A percentile compares a stretch with the other conserved stretches of the same genome.
Conservation (phyloP, 30 jellyfish, hydroid and myxozoan species). For the Rhopilema esculentum region DNA sequence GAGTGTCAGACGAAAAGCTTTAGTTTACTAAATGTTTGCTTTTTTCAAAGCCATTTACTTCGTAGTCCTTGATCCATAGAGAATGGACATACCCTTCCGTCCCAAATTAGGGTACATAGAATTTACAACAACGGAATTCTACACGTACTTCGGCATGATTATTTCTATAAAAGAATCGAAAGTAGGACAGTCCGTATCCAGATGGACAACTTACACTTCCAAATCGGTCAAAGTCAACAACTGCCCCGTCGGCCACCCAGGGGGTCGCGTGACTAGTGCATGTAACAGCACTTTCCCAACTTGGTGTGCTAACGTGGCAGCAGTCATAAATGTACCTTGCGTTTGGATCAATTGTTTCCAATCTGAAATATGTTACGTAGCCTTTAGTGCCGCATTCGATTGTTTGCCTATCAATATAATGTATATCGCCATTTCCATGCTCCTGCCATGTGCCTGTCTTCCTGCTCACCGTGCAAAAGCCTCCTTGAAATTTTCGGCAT, state of each 20-base stretch:
- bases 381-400: slow-evolving; percentile 8
- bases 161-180: background rate
- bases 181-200: slow-evolving; percentile 18
- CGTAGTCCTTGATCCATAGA: no score
- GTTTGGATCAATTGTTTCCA: background rate
- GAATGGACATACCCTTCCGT: no score
- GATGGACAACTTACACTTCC: background rate
- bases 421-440: slow-evolving; percentile 6
- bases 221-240: slow-evolving; percentile 12
- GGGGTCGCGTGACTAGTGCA: background rate
- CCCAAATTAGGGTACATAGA: background rate
- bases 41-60: no score
- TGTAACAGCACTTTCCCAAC: background rate
- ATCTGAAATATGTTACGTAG: background rate
- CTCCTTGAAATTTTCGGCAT: background rate
- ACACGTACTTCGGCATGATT: background rate
- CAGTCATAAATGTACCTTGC: background rate
- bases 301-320: background rate
- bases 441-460: background rate
- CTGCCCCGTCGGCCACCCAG: background rate
- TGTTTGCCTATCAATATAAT: slow-evolving; percentile 6
- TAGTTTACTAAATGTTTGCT: no score
- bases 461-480: background rate
- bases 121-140: slow-evolving; percentile 4
- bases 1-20: no score